Evolutionary conservation across 1,140 invertebrate genomes (phyloP).

Genomic region (Leptoteleia sp.): DNA sequence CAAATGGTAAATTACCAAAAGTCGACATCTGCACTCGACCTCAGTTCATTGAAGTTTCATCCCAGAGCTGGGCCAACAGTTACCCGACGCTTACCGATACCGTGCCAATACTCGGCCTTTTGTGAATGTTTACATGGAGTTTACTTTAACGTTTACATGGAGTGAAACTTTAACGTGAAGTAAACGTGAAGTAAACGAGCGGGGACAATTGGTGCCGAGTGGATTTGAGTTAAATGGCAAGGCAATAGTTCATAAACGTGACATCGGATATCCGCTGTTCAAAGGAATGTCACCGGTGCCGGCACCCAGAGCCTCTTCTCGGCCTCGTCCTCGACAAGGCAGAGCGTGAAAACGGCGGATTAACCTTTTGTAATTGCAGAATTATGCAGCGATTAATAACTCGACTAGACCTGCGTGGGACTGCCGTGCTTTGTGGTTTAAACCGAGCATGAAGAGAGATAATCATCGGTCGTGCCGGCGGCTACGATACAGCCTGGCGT

Average conservation of each 20-base stretch:
- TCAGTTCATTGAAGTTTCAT: too few species aligned
- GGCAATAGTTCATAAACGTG: constrained; percentile 39
- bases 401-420: constrained; percentile 77
- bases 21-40: too few species aligned
- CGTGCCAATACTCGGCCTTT: too few species aligned
- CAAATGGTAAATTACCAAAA: too few species aligned
- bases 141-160: too few species aligned
- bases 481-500: constrained; percentile 69
- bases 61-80: too few species aligned
- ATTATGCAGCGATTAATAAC: constrained; percentile 79
- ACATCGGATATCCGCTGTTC: constrained; percentile 49
- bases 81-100: too few species aligned
- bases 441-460: constrained; percentile 76
- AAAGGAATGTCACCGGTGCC: constrained; percentile 45
- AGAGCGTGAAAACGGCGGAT: constrained; percentile 76
- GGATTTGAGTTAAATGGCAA: constrained; percentile 18
- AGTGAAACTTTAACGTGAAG: too few species aligned
- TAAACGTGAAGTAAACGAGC: too few species aligned
- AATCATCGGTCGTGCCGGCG: constrained; percentile 75
- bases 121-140: too few species aligned
- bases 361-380: constrained; percentile 77
- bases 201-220: constrained; percentile 1
- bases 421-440: constrained; percentile 74
- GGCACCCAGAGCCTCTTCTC: constrained; percentile 26
- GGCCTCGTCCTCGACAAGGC: constrained; percentile 37